phyloP scores from a whole-genome alignment of 2,113 vertebrate genomes.

The Indicator maculatus region DNA sequence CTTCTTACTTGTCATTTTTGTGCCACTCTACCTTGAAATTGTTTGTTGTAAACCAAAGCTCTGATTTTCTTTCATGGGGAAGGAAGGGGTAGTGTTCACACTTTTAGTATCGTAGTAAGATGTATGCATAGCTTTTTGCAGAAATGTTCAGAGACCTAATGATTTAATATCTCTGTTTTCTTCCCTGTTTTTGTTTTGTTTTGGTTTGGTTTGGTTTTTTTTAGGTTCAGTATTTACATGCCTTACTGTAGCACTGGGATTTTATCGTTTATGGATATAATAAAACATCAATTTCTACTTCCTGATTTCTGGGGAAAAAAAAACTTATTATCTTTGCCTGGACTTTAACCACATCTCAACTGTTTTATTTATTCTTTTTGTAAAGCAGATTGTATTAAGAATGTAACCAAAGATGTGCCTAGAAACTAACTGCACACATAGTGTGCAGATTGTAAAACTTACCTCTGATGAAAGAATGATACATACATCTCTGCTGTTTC shows the following conservation, averaged over 20 bases:
- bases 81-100: not conserved
- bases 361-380: slow-evolving; percentile 57
- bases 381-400: slow-evolving; percentile 33
- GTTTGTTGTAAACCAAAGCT: not conserved
- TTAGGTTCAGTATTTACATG: slow-evolving; percentile 85
- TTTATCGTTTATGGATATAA: slow-evolving; percentile 84
- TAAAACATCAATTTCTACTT: slow-evolving; percentile 16
- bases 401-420: slow-evolving; percentile 51
- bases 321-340: not conserved
- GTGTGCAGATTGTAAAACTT: not conserved
- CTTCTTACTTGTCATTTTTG: not conserved
- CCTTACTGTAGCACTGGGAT: slow-evolving; percentile 84
- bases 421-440: not conserved
- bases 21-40: not conserved
- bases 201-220: too few species aligned
- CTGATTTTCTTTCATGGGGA: not conserved
- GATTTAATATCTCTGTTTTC: not conserved
- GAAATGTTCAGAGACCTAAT: not conserved
- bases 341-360: slow-evolving; percentile 3
- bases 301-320: slow-evolving; percentile 15
- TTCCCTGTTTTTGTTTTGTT: not conserved
- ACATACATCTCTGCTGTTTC: not conserved
- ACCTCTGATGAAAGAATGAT: not conserved
- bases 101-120: not conserved
- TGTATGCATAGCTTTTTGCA: not conserved